phyloP scores from a whole-genome alignment of 2,797 vertebrate species.

The Parambassis ranga region DNA sequence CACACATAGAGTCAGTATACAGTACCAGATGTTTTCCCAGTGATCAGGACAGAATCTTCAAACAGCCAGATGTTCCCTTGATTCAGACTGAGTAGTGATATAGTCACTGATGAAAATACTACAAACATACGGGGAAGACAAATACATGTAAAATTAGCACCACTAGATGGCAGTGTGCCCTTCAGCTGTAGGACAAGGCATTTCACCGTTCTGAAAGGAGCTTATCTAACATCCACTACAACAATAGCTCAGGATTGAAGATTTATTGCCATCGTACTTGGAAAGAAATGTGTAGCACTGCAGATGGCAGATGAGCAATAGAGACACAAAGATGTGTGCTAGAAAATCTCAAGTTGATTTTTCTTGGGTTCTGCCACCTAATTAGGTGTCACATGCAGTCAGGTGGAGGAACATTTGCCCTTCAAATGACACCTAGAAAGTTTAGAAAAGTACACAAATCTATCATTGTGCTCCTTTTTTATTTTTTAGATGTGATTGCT shows the following conservation, averaged over 20 bases:
- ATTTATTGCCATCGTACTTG: neutral
- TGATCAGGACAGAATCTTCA: slow-evolving; percentile 89
- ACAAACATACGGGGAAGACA: neutral
- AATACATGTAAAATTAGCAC: neutral
- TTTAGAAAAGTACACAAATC: neutral
- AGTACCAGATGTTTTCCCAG: slow-evolving; percentile 86
- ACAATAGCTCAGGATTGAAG: neutral
- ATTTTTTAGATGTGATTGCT: neutral
- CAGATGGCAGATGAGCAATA: neutral
- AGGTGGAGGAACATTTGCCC: neutral
- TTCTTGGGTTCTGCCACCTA: neutral
- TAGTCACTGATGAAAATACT: slow-evolving; percentile 91
- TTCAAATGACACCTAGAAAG: neutral
- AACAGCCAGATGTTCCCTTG: slow-evolving; percentile 93
- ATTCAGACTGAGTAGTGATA: slow-evolving; percentile 84
- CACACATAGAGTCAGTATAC: neutral
- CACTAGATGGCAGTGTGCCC: slow-evolving; percentile 49
- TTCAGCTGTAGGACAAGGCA: neutral
- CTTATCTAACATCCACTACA: neutral
- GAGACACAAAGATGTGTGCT: neutral
- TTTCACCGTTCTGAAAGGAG: neutral
- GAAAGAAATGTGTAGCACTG: neutral
- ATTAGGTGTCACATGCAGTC: neutral
- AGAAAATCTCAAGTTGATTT: neutral
- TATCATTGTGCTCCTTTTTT: no score